Evolutionary conservation across 2,797 vertebrate species (phyloP).

Genomic region (Cirrhinus molitorella): DNA sequence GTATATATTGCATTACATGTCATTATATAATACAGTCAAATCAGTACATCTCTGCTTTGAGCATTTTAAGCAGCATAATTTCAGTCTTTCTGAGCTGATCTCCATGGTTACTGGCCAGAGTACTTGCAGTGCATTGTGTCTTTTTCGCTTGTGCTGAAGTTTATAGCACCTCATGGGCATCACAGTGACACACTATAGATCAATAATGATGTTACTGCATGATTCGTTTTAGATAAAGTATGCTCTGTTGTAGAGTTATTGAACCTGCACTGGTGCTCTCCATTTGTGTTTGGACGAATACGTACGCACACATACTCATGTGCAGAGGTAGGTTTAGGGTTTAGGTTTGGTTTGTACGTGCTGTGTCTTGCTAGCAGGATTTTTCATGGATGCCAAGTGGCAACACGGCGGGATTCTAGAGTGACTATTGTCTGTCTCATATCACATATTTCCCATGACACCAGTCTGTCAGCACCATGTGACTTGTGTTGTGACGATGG

Average conservation of each 20-base stretch:
- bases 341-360: background rate
- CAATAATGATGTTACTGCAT: background rate
- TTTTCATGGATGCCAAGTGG: background rate
- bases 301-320: background rate
- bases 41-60: constrained; percentile 31
- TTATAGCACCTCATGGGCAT: constrained; percentile 2
- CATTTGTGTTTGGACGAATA: background rate
- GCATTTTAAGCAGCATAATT: background rate
- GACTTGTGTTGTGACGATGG: background rate
- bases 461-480: background rate
- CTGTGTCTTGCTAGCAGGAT: background rate
- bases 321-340: background rate
- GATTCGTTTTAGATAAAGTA: background rate
- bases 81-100: constrained; percentile 39
- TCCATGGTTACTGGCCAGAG: constrained; percentile 54
- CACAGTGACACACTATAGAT: background rate
- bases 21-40: constrained; percentile 9
- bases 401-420: background rate
- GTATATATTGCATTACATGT: background rate
- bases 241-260: background rate
- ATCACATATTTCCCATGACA: constrained; percentile 19
- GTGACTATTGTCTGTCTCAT: constrained; percentile 6
- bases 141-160: constrained; percentile 6
- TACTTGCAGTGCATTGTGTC: background rate
- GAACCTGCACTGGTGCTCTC: background rate